phyloP scores from a whole-genome alignment of 2,888 invertebrate genomes.

The Agriotes lineatus region DNA sequence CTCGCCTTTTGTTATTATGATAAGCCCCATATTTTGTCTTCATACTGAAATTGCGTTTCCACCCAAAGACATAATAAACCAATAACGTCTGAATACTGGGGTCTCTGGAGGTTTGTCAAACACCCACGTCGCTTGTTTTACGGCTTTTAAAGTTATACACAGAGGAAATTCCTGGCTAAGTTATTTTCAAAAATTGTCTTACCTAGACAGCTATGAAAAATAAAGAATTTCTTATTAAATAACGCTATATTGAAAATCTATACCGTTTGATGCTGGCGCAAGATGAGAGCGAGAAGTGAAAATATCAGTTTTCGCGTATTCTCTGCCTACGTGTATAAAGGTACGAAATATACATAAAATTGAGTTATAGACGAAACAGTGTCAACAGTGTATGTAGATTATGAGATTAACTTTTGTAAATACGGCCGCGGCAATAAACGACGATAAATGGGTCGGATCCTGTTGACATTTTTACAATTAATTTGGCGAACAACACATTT shows the following conservation, averaged over 20 bases:
- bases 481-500: constrained; percentile 9
- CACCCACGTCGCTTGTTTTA: constrained; percentile 38
- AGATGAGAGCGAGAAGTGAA: constrained; percentile 15
- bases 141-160: constrained; percentile 42
- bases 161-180: constrained; percentile 34
- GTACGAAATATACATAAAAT: constrained; percentile 19
- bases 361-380: constrained; percentile 19
- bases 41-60: constrained; percentile 49
- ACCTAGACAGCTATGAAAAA: constrained; percentile 37
- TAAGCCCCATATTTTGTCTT: constrained; percentile 49
- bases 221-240: constrained; percentile 36
- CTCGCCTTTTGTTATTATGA: constrained; percentile 48
- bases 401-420: constrained; percentile 22
- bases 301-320: constrained; percentile 12
- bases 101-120: constrained; percentile 41
- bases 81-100: constrained; percentile 41
- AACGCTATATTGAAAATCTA: constrained; percentile 34
- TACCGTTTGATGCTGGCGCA: constrained; percentile 25
- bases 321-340: constrained; percentile 1
- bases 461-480: constrained; percentile 23
- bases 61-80: constrained; percentile 42
- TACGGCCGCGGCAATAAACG: constrained; percentile 14
- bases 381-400: constrained; percentile 23
- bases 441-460: constrained; percentile 10
- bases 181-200: constrained; percentile 39